Percentiles rank a stretch among this genome's conserved stretches.
These are phyloP conservation scores for Propithecus deckenii DNA, from an alignment of 2,797 vertebrate species.

Conservation along the genomic window DNA sequence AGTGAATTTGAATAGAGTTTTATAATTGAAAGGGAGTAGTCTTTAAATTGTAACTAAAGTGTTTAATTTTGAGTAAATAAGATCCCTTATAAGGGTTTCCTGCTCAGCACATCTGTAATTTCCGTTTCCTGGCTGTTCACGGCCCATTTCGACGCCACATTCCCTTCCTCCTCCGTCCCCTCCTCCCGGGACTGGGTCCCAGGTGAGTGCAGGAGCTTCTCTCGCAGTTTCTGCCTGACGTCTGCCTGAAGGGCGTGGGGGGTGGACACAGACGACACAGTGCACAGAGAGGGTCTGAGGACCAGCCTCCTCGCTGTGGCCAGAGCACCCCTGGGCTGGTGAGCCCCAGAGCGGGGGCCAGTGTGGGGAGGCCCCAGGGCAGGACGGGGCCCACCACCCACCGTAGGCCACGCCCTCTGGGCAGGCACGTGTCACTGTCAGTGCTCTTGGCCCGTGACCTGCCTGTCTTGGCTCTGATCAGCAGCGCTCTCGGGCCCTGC, in stretches of 20 bases:
- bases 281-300: background rate
- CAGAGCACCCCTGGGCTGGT: background rate
- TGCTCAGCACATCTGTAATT: accelerated
- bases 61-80: background rate
- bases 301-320: too few relatives aligned
- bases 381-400: too few relatives aligned
- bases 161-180: too few relatives aligned
- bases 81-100: too few relatives aligned
- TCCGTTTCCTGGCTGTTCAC: accelerated
- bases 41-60: background rate
- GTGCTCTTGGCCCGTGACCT: accelerated
- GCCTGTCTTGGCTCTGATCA: background rate
- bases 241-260: background rate
- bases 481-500: accelerated
- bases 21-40: background rate
- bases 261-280: accelerated
- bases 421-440: too few relatives aligned
- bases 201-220: background rate
- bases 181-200: accelerated
- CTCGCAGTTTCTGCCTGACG: background rate
- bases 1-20: constrained; percentile 40
- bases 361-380: too few relatives aligned
- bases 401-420: accelerated
- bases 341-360: too few relatives aligned
- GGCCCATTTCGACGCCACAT: accelerated